Conservation (phyloP, 2,888 invertebrate genomes). For the Andrena bicolor region DNA sequence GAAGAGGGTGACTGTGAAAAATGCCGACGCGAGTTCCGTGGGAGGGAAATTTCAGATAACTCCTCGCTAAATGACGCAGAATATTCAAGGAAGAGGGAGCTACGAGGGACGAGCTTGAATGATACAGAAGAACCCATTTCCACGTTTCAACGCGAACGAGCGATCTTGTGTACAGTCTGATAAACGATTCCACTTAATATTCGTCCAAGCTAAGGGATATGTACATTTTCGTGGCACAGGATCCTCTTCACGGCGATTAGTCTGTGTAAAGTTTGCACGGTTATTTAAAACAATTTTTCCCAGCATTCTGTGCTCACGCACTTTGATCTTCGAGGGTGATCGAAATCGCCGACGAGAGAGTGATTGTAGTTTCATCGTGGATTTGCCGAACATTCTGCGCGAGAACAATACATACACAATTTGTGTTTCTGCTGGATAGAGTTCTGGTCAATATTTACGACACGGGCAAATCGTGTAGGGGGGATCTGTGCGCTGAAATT, state of each 20-base stretch:
- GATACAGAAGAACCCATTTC: neutral
- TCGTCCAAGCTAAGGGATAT: no score
- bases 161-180: neutral
- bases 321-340: neutral
- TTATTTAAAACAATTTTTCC: no score
- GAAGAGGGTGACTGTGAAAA: conserved; percentile 2
- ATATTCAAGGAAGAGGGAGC: neutral
- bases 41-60: neutral
- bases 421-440: neutral
- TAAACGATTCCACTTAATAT: neutral
- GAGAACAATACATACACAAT: conserved; percentile 13
- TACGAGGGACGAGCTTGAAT: neutral
- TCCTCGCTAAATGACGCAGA: neutral
- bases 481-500: neutral
- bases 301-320: no score
- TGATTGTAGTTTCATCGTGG: neutral
- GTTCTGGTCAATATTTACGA: conserved; percentile 15
- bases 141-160: neutral
- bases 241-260: neutral
- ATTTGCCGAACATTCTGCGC: neutral
- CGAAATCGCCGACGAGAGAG: neutral
- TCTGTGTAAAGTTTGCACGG: neutral
- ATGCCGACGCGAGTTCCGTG: neutral
- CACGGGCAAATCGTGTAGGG: neutral
- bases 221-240: no score